Conservation (phyloP, 2,113 vertebrate species). For the Callospermophilus lateralis region DNA sequence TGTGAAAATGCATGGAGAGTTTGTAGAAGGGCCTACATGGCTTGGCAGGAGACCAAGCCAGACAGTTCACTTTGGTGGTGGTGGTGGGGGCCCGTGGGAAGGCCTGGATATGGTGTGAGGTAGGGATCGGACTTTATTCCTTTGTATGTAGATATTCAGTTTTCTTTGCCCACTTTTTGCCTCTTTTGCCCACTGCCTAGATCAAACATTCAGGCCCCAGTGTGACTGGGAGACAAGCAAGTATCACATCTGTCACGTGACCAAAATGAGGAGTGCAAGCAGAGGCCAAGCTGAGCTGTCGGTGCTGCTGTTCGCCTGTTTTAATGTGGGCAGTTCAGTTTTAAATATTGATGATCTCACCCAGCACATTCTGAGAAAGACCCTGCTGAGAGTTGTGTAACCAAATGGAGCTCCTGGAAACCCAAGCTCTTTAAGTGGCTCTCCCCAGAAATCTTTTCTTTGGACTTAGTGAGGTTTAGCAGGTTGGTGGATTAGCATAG, state of each 20-base stretch:
- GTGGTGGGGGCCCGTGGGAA: no score
- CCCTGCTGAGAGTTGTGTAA: constrained; percentile 41
- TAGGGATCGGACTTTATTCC: background rate
- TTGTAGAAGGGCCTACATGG: background rate
- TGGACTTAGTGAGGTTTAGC: constrained; percentile 63
- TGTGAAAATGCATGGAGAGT: background rate
- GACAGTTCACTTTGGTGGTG: background rate
- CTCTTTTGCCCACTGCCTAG: background rate
- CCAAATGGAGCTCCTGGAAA: constrained; percentile 53
- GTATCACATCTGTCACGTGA: background rate
- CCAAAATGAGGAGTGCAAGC: background rate
- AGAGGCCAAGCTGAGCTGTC: background rate
- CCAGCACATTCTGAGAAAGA: constrained; percentile 52
- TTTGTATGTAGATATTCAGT: background rate
- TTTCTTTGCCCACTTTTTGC: background rate
- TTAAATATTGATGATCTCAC: constrained; percentile 63
- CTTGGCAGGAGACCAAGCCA: background rate
- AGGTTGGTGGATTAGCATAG: constrained; percentile 64
- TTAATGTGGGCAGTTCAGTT: background rate
- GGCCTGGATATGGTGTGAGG: background rate
- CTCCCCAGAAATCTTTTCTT: constrained; percentile 71
- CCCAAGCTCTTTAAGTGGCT: constrained; percentile 58
- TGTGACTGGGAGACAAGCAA: background rate
- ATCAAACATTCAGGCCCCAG: background rate
- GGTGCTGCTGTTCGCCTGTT: background rate